Base-by-base conservation (phyloP, 92 coral and sea anemone species). In the Desmophyllum pertusum region DNA sequence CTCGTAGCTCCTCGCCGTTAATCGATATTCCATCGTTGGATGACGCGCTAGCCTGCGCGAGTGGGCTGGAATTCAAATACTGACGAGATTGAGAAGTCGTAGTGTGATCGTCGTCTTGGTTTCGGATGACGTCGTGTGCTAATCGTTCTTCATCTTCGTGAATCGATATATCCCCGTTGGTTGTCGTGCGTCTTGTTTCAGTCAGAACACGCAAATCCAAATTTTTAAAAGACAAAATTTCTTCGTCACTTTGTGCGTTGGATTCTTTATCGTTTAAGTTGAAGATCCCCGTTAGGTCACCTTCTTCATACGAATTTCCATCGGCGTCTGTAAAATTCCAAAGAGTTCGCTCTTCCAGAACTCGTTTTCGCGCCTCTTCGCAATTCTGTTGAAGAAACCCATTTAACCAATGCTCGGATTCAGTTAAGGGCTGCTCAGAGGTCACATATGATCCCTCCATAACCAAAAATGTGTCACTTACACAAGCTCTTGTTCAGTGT, bases 301-400 rank as follows among this genome's bases (percentile, higher is more conserved):
- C 40, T 39, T 82, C 86, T 29, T 73, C 86, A 10, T 30, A 21
- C 17, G 35, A 33, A 37, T 61, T 57, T 40, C 41, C 82, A 39
- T 78, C 52, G 37, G 59, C 43, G n/a, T 39, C 17, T 23, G 85
- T 39, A 2, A 55, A 52, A 10, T 40, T 40, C 86, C 78, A 71
- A 36, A 70, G 41, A 43, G 73, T 72, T 72, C 86, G 39, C 25
- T 84, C 87, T 33, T 50, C 79, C 36, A 75, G 66, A 21, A 84
- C 73, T 29, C 82, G 78, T 21, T 63, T 66, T 64, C 87, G 48
- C 18, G 83, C 87, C 31, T 84, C 82, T 18, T 84, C 87, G 65
- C 87, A 75, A 43, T 75, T 76, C 17, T 75, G 65, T 62, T 62
- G 83, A 8, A 84, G 78, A 45, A 84, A 65, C 5, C 76, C 86